Evolutionary conservation across 2,797 vertebrate genomes (phyloP).

Genomic region (Phylloscopus collybita): DNA sequence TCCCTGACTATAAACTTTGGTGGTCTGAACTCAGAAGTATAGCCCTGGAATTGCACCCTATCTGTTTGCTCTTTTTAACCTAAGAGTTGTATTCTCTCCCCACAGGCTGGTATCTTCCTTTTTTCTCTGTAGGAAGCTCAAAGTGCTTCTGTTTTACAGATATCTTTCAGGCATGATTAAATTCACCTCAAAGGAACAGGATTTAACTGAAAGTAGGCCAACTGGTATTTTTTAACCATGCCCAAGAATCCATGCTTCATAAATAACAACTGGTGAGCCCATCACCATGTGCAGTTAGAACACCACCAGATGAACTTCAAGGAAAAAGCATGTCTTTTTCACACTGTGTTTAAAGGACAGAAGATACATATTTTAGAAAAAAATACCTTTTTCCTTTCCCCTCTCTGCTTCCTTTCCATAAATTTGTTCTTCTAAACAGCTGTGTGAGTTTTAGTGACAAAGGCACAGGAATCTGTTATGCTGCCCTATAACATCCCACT

Average conservation of each 20-base stretch:
- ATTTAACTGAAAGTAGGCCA: conserved; percentile 41
- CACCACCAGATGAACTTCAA: background rate
- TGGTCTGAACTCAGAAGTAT: background rate
- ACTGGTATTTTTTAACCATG: conserved; percentile 38
- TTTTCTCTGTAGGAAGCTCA: conserved; percentile 50
- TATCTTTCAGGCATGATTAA: conserved; percentile 36
- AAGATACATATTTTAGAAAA: background rate
- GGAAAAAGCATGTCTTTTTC: background rate
- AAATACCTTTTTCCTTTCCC: background rate
- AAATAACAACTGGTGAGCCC: conserved; percentile 24
- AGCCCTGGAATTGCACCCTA: background rate
- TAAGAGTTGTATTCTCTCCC: background rate
- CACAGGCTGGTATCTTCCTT: conserved; percentile 6
- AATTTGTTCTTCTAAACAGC: background rate
- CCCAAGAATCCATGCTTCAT: conserved; percentile 3
- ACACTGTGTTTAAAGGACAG: conserved; percentile 5
- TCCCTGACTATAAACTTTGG: background rate
- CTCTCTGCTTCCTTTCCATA: background rate
- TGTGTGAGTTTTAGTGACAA: background rate
- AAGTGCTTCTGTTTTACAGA: conserved; percentile 48
- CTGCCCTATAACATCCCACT: background rate
- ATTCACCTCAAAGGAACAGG: conserved; percentile 6
- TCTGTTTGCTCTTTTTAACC: background rate
- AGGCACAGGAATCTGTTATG: background rate
- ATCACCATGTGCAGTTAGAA: background rate